Percentiles rank a stretch among this genome's conserved stretches.
Evolutionary conservation across 2,888 invertebrate genomes (phyloP).

Genomic region (Anorthoa munda): DNA sequence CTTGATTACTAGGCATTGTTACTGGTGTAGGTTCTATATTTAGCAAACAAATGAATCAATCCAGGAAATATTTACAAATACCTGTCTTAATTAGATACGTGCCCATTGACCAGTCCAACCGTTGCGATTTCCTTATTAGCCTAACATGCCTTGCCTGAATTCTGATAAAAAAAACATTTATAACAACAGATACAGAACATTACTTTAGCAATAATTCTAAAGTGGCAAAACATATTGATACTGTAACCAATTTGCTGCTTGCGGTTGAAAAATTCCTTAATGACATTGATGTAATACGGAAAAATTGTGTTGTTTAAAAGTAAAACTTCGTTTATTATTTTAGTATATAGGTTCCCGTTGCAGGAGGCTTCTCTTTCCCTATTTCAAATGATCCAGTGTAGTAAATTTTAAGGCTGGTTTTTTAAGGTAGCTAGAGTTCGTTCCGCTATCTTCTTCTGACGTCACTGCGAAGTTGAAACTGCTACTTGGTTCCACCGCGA

Average conservation of each 20-base stretch:
- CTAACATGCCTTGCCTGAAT: slow-evolving; percentile 32
- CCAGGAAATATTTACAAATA: slow-evolving; percentile 54
- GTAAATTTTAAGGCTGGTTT: no score
- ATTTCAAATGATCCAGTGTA: not conserved
- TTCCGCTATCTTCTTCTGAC: no score
- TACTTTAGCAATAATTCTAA: slow-evolving; percentile 17
- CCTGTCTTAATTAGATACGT: slow-evolving; percentile 62
- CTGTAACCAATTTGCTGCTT: slow-evolving; percentile 28
- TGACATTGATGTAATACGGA: slow-evolving; percentile 8
- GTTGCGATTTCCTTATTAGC: slow-evolving; percentile 62
- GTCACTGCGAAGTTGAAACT: no score
- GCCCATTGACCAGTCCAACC: slow-evolving; percentile 33
- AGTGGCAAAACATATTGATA: slow-evolving; percentile 28
- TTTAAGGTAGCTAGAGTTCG: no score
- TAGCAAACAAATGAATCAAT: slow-evolving; percentile 50
- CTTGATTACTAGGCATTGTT: not conserved
- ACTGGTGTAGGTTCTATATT: slow-evolving; percentile 28
- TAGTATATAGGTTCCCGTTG: not conserved
- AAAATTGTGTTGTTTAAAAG: not conserved
- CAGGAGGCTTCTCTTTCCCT: not conserved
- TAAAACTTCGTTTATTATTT: not conserved
- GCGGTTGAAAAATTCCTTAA: slow-evolving; percentile 24
- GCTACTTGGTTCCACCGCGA: no score
- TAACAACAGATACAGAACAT: slow-evolving; percentile 11
- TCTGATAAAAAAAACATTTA: slow-evolving; percentile 40